Conservation (phyloP, 2,888 invertebrate species). For the Neoitamus cyanurus region DNA sequence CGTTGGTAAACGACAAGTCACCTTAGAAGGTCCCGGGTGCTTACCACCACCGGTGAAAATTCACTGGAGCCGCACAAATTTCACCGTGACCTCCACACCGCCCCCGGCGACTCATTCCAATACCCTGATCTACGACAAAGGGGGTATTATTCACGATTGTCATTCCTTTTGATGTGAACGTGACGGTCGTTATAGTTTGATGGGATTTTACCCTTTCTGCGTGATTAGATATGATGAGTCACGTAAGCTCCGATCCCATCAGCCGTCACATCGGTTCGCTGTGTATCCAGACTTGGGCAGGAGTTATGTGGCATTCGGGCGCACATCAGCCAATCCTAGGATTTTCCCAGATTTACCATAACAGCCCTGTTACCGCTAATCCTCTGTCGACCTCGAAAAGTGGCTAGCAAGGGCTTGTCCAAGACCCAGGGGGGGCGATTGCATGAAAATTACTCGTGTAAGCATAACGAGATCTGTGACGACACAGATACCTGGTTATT, state of each 20-base stretch:
- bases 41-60: background rate
- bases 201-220: conserved; percentile 2
- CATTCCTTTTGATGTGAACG: conserved; percentile 9
- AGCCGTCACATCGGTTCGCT: background rate
- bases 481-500: background rate
- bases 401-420: background rate
- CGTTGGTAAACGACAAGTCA: background rate
- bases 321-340: background rate
- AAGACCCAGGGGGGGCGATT: background rate
- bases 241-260: background rate
- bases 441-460: background rate
- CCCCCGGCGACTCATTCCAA: no score
- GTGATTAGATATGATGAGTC: conserved; percentile 25
- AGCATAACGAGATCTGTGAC: background rate
- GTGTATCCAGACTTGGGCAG: background rate
- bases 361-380: background rate
- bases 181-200: conserved; percentile 20
- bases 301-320: background rate
- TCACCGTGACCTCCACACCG: background rate
- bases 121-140: background rate
- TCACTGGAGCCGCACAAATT: background rate
- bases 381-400: background rate
- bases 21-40: background rate
- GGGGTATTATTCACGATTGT: background rate
- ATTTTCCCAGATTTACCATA: background rate